These are phyloP conservation scores for Rynchops niger DNA, from an alignment of 2,113 vertebrate genomes.

Conservation along the genomic window DNA sequence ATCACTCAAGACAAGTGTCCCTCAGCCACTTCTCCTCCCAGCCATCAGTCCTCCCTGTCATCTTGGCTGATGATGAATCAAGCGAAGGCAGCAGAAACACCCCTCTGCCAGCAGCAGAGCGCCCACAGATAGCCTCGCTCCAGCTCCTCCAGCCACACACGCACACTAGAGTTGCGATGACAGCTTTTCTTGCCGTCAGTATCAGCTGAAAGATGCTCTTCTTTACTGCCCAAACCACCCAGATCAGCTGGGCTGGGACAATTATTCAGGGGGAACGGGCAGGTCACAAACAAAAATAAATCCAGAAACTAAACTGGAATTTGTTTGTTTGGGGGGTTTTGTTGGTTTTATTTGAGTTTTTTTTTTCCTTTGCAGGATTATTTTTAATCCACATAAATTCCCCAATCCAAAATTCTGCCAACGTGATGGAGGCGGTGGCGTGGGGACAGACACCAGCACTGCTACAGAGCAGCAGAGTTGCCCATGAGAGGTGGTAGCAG, in stretches of 20 bases:
- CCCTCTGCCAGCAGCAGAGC: not conserved
- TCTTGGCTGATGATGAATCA: not conserved
- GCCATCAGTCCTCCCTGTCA: not conserved
- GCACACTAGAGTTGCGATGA: not conserved
- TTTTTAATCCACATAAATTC: not conserved
- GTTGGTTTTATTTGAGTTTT: not conserved
- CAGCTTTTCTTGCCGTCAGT: not conserved
- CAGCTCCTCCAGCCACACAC: not conserved
- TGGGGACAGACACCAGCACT: not conserved
- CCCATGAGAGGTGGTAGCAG: rapidly evolving
- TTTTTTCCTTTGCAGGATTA: not conserved
- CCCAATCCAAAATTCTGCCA: not conserved
- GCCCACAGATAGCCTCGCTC: not conserved
- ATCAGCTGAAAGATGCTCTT: not conserved
- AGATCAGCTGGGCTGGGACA: not conserved
- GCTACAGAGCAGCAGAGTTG: not conserved
- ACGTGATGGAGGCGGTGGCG: rapidly evolving
- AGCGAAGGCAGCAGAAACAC: not conserved
- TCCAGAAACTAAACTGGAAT: not conserved
- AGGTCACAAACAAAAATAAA: not conserved
- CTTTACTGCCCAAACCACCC: not conserved
- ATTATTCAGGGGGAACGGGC: not conserved
- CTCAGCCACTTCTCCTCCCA: not conserved
- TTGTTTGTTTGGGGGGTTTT: not conserved
- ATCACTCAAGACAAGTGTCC: not conserved